These are phyloP conservation scores for Choloepus didactylus DNA, from an alignment of 2,797 vertebrate species.

Conservation along the genomic window DNA sequence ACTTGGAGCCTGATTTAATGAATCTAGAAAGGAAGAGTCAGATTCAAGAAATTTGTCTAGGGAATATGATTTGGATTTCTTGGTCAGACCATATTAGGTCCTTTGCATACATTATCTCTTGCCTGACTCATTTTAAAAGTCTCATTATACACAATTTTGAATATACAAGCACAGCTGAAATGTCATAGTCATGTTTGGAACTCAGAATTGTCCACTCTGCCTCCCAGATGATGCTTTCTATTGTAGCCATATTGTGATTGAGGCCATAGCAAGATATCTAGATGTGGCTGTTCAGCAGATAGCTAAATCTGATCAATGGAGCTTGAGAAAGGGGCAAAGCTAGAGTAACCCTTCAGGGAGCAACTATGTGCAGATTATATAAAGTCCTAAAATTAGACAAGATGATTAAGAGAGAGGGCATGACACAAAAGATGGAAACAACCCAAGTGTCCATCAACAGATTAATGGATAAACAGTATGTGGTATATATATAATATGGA, in stretches of 20 bases:
- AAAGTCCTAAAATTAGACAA: not conserved
- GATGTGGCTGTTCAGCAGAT: not conserved
- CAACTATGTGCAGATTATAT: not conserved
- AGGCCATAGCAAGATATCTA: not conserved
- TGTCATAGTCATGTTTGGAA: not conserved
- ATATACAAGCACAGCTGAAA: not conserved
- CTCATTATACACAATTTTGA: not conserved
- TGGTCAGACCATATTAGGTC: not conserved
- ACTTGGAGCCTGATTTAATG: not conserved
- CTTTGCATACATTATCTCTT: not conserved
- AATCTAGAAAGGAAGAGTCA: not conserved
- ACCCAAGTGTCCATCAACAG: too few species aligned
- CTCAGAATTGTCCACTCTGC: not conserved
- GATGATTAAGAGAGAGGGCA: not conserved
- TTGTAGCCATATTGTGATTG: not conserved
- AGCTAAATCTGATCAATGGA: not conserved
- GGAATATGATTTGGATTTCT: not conserved
- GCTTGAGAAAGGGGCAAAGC: not conserved
- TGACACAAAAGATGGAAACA: not conserved
- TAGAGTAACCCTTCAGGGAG: not conserved
- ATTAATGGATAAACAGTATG: too few species aligned
- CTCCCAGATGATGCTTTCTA: not conserved
- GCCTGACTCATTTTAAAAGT: not conserved
- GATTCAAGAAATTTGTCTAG: constrained; percentile 19
- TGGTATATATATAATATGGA: too few species aligned